Conservation (phyloP, 2,113 vertebrate genomes). For the Capricornis sumatraensis region DNA sequence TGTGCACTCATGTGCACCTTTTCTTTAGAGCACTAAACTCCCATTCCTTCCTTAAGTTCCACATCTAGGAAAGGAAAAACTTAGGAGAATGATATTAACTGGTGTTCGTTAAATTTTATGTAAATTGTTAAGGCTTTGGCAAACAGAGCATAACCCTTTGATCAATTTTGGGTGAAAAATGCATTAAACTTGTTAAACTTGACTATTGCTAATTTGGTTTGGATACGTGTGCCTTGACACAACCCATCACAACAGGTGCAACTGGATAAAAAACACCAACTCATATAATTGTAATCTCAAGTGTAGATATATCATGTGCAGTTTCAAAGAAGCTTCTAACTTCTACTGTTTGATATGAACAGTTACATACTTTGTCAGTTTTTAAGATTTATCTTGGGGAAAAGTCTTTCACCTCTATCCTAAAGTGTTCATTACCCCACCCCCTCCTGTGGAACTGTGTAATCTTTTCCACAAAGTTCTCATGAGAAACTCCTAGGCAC, state of each 20-base stretch:
- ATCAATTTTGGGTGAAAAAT: not conserved
- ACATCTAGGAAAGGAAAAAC: not conserved
- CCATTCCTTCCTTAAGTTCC: not conserved
- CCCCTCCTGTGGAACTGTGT: not conserved
- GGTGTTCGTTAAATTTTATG: not conserved
- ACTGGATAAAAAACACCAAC: not conserved
- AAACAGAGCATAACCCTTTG: not conserved
- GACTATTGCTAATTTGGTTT: not conserved
- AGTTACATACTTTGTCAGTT: not conserved
- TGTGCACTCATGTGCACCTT: fast-evolving
- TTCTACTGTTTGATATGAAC: not conserved
- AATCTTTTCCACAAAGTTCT: not conserved
- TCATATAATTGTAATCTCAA: not conserved
- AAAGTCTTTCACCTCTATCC: not conserved
- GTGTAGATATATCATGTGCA: not conserved
- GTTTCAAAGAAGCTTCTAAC: not conserved
- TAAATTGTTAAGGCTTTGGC: not conserved
- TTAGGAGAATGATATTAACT: not conserved
- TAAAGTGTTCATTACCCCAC: not conserved
- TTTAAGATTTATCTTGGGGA: not conserved
- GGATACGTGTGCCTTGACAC: not conserved
- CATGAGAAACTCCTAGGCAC: not conserved
- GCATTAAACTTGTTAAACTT: not conserved
- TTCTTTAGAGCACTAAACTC: not conserved
- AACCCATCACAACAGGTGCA: not conserved